phyloP scores from a whole-genome alignment of 2,888 invertebrate genomes.

The Diaphora mendica region DNA sequence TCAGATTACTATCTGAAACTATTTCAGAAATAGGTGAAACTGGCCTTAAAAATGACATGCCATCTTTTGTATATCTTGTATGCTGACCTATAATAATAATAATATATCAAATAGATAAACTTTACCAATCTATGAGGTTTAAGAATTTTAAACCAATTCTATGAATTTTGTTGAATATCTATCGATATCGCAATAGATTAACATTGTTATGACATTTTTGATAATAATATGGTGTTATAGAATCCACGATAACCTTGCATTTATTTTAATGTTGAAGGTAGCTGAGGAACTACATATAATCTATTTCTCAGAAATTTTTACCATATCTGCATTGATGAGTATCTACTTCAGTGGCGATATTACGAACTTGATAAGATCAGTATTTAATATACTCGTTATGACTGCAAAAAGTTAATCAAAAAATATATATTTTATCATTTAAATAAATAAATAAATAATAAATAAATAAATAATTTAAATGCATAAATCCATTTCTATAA shows the following conservation, averaged over 20 bases:
- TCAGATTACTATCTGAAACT: too few relatives aligned
- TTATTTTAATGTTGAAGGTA: slow-evolving; percentile 1
- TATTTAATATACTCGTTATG: neutral
- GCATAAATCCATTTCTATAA: neutral
- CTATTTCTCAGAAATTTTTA: neutral
- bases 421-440: neutral
- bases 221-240: neutral
- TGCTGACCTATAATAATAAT: too few relatives aligned
- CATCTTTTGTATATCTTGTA: too few relatives aligned
- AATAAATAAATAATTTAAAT: too few relatives aligned
- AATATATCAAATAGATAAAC: slow-evolving; percentile 2
- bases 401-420: neutral
- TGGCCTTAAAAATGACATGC: neutral
- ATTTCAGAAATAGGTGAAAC: too few relatives aligned
- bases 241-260: neutral
- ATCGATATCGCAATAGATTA: neutral
- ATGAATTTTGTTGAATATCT: neutral
- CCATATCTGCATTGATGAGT: neutral
- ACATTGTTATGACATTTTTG: neutral
- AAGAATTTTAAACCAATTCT: neutral
- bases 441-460: too few relatives aligned
- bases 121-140: neutral
- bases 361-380: neutral
- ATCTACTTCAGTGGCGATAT: neutral
- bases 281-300: neutral